Evolutionary conservation across 2,888 invertebrate species (phyloP), one percentile per base, ranked within the genome.

Genomic region (Parnassius mnemosyne): DNA sequence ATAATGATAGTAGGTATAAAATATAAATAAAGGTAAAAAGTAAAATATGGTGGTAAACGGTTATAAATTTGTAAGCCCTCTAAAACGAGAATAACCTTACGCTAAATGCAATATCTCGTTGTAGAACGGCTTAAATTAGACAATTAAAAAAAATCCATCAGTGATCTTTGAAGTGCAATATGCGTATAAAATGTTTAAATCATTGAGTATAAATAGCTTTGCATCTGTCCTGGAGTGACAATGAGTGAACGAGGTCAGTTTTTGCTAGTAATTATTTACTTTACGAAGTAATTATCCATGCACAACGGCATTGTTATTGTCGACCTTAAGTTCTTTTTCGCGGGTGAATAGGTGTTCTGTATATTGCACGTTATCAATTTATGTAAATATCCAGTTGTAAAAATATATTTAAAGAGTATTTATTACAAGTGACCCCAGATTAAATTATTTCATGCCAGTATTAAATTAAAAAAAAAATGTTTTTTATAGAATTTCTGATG

Each of bases 221-320:
- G 68, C 62, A 65, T 71, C 67, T 66, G 67, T 71, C 70, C 68
- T 75, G 56, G 60, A 60, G 63, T 78, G 85, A 84, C 87, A 85
- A 83, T 85, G 85, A 84, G 75, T 71, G 71, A 70, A 71, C 81
- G 79, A 87, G 89, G 89, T 77, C 83, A 79, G 76, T 79, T 88
- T 89, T 89, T 88, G 71, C 71, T 63, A 67, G 69, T 73, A 77
- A 77, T 77, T 80, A 81, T 81, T 80, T 80, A 77, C n/a, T 79
- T 79, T 78, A 71, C 79, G 77, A 73, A 68, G 74, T 79, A 81
- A 81, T 83, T 86, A 78, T 75, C 81, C 84, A 81, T 79, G 84
- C 85, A 81, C 75, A 75, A 85, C 87, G 89, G 79, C 89, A 87
- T 88, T 89, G 88, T 78, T 76, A 72, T 69, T 66, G 69, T 64